These are phyloP conservation scores for Drosophila melanica DNA, from an alignment of 1,140 invertebrate genomes.

Conservation along the genomic window DNA sequence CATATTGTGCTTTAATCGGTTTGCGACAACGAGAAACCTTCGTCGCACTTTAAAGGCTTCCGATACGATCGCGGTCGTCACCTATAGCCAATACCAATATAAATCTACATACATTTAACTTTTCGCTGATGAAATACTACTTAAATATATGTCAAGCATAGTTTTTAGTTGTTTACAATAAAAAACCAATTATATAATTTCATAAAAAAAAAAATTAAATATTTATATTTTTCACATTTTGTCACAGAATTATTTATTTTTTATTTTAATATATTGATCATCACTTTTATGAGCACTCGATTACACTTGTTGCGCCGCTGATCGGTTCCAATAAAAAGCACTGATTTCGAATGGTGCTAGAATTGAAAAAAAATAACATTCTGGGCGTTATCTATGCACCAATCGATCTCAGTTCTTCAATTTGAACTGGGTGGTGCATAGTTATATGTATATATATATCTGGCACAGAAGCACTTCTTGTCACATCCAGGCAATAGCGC, in stretches of 20 bases:
- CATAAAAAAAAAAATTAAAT: too few relatives aligned
- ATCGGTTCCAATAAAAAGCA: constrained; percentile 77
- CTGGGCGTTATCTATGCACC: constrained; percentile 72
- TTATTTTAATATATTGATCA: too few relatives aligned
- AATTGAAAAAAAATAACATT: constrained; percentile 50
- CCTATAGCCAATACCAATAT: constrained; percentile 21
- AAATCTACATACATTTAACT: not conserved
- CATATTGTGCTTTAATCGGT: constrained; percentile 9
- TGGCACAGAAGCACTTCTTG: not conserved
- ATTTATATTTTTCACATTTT: too few relatives aligned
- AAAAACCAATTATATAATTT: too few relatives aligned
- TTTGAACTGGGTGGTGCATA: constrained; percentile 51
- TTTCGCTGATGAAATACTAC: not conserved
- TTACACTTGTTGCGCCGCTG: constrained; percentile 40
- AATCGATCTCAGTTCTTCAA: constrained; percentile 82
- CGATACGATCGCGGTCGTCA: constrained; percentile 25
- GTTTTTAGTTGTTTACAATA: too few relatives aligned
- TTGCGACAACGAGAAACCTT: constrained; percentile 11
- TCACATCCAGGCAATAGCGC: constrained; percentile 17
- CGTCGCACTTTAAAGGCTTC: constrained; percentile 66
- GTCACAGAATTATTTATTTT: not conserved
- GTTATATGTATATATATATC: too few relatives aligned
- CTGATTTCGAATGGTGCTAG: constrained; percentile 83
- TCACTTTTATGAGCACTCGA: constrained; percentile 8
- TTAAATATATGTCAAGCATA: too few relatives aligned